Percentiles rank a stretch among this genome's conserved stretches.
Evolutionary conservation across 2,888 invertebrate genomes (phyloP).

Genomic region (Alentia gelatinosa): DNA sequence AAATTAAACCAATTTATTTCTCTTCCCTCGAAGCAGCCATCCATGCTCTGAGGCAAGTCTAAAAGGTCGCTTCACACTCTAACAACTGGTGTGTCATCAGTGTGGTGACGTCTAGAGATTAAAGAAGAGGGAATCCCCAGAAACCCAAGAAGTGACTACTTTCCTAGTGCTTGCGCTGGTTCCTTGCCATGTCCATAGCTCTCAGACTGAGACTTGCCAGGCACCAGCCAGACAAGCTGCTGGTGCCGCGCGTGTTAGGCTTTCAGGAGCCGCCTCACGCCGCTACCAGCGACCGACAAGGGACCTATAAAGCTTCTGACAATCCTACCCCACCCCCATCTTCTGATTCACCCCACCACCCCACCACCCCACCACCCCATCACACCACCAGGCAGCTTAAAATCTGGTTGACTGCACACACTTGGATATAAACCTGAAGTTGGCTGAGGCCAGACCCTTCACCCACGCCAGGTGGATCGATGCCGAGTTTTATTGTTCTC

Average conservation of each 20-base stretch:
- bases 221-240: background rate
- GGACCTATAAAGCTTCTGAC: constrained; percentile 27
- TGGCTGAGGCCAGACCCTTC: background rate
- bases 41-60: too few relatives aligned
- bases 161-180: background rate
- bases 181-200: background rate
- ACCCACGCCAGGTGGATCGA: background rate
- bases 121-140: background rate
- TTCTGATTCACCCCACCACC: background rate
- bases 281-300: background rate
- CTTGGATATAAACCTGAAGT: background rate
- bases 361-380: background rate
- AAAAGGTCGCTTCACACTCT: too few relatives aligned
- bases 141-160: too few relatives aligned
- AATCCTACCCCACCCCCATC: background rate
- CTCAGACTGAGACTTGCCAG: background rate
- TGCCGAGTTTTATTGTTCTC: background rate
- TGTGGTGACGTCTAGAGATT: too few relatives aligned
- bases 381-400: too few relatives aligned
- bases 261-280: background rate
- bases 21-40: too few relatives aligned
- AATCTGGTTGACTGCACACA: background rate
- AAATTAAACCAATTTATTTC: too few relatives aligned
- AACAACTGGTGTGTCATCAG: background rate
- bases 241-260: background rate